A percentile compares a stretch with the other conserved stretches of the same genome.
These are phyloP conservation scores for Bos indicus DNA, from an alignment of 2,113 vertebrate genomes.

Conservation along the genomic window DNA sequence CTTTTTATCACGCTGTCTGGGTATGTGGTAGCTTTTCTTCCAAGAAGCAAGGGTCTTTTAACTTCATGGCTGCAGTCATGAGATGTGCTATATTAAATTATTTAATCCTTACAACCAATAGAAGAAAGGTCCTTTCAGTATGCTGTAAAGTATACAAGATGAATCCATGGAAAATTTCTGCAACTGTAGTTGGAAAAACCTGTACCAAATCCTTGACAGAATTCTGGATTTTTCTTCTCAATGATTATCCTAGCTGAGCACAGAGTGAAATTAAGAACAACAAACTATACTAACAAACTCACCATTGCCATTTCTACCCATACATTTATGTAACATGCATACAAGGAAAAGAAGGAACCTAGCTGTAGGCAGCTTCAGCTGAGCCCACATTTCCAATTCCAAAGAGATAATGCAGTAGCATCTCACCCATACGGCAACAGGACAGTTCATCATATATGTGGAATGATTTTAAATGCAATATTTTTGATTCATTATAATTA, in stretches of 20 bases:
- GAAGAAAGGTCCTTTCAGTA: background rate
- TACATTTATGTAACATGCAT: background rate
- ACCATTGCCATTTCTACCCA: background rate
- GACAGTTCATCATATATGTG: background rate
- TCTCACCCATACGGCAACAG: background rate
- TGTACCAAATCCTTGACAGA: background rate
- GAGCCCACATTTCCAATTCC: background rate
- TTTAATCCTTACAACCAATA: background rate
- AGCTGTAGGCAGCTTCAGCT: background rate
- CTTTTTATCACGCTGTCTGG: background rate
- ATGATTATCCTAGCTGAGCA: background rate
- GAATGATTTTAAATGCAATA: background rate
- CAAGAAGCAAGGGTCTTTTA: background rate
- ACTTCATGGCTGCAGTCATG: background rate
- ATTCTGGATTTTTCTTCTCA: background rate
- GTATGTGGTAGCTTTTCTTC: background rate
- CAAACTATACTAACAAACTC: background rate
- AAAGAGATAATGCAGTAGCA: too few species aligned
- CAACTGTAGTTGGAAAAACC: background rate
- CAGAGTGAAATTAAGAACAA: background rate
- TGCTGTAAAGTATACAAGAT: background rate
- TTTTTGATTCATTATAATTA: background rate
- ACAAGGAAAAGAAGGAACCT: background rate
- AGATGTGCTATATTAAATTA: background rate
- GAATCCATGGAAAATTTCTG: background rate